Conservation (phyloP, 1,140 invertebrate genomes). For the Eupeodes corollae region DNA sequence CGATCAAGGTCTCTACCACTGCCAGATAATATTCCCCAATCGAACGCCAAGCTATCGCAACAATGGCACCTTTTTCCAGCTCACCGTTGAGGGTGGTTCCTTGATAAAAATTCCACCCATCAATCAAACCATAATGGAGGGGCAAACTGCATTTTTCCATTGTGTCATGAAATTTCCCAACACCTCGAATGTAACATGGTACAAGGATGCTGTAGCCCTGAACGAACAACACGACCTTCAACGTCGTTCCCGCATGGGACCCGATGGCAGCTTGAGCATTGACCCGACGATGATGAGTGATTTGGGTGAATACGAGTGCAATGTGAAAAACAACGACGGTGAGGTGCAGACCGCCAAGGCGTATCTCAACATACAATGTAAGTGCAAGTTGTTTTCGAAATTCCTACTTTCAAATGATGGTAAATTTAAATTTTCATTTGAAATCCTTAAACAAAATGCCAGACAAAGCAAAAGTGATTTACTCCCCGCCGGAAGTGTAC, state of each 20-base stretch:
- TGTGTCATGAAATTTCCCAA: conserved; percentile 62
- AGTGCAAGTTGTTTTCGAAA: conserved; percentile 32
- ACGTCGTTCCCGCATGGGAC: conserved; percentile 46
- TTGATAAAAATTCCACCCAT: conserved; percentile 56
- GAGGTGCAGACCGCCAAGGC: conserved; percentile 74
- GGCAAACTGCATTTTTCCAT: conserved; percentile 66
- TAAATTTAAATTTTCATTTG: not conserved
- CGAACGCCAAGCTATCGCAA: conserved; percentile 66
- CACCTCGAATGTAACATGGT: conserved; percentile 53
- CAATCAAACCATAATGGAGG: conserved; percentile 80
- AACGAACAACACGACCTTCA: conserved; percentile 51
- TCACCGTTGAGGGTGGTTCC: conserved; percentile 60
- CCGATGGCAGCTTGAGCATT: conserved; percentile 66
- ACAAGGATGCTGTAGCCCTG: conserved; percentile 53
- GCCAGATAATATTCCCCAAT: conserved; percentile 77
- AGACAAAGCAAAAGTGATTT: conserved; percentile 89
- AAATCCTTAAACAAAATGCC: conserved; percentile 2
- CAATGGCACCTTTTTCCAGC: conserved; percentile 80
- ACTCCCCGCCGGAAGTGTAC: conserved; percentile 75
- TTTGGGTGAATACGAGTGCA: conserved; percentile 79
- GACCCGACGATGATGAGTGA: conserved; percentile 66
- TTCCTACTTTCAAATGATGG: not conserved
- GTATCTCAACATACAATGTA: conserved; percentile 91
- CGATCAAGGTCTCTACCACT: conserved; percentile 87
- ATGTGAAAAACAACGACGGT: conserved; percentile 67